These are phyloP conservation scores for Herminia tarsipennalis DNA, from an alignment of 2,888 invertebrate genomes.

Conservation along the genomic window DNA sequence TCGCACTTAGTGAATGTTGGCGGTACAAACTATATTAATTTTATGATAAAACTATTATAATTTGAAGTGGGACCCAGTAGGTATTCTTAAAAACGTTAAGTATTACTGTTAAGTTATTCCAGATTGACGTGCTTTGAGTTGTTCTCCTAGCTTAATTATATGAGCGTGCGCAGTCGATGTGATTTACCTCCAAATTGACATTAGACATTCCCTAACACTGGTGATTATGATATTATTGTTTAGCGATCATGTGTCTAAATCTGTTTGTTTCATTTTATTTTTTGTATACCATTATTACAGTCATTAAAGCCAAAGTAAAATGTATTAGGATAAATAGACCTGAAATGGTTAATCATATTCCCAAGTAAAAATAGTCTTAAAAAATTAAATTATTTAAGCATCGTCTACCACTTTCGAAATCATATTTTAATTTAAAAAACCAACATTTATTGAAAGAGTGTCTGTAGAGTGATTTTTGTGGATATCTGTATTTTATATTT, in stretches of 20 bases:
- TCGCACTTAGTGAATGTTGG: slow-evolving; percentile 80
- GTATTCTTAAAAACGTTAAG: slow-evolving; percentile 73
- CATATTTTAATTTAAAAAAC: slow-evolving; percentile 22
- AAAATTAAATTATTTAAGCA: slow-evolving; percentile 34
- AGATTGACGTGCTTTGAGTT: slow-evolving; percentile 73
- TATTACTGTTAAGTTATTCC: slow-evolving; percentile 81
- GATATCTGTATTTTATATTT: slow-evolving; percentile 28
- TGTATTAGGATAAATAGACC: slow-evolving; percentile 18
- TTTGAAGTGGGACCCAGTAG: slow-evolving; percentile 80
- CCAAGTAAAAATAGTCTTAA: slow-evolving; percentile 24
- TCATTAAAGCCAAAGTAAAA: slow-evolving; percentile 38
- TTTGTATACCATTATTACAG: slow-evolving; percentile 23
- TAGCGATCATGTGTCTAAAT: slow-evolving; percentile 14
- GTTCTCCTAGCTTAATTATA: slow-evolving; percentile 52
- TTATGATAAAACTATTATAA: slow-evolving; percentile 62
- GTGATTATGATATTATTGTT: slow-evolving; percentile 23
- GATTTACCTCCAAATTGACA: slow-evolving; percentile 46
- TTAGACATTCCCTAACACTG: slow-evolving; percentile 65
- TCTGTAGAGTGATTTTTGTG: too few species aligned
- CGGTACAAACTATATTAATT: slow-evolving; percentile 71
- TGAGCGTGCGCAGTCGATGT: slow-evolving; percentile 45
- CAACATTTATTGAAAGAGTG: slow-evolving; percentile 25
- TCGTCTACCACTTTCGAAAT: slow-evolving; percentile 21
- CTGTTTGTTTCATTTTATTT: slow-evolving; percentile 14
- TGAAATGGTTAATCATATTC: slow-evolving; percentile 13